Base-by-base conservation (phyloP, 23 tunicate genomes). In the Ascidia mentula region DNA sequence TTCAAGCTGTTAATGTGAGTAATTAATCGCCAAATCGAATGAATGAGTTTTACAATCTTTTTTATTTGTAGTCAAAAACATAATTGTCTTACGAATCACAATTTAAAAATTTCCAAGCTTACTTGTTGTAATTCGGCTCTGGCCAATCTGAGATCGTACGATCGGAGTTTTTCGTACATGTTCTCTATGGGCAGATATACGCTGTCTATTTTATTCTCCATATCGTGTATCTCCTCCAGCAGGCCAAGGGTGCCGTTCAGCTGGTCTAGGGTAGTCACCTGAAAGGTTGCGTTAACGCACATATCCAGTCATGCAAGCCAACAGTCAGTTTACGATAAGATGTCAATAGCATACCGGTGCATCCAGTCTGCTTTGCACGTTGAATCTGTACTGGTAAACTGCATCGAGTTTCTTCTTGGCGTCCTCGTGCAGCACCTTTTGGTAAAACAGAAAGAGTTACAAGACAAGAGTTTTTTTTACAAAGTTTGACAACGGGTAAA, bases 141-240 rank as follows among this genome's bases (percentile, higher is more conserved):
- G 15, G 97, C 97, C 32, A 91, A 46, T 60, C 97, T 39, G 20
- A 91, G 76, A 72, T 91, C 89, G 37, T 91, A 91, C 12, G 84
- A 83, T 45, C 82, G 82, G 73, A 91, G 71, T 60, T 91, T 91
- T 9, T 91, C 90, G 38, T 91, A 91, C 97, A 91, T 91, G 71
- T 59, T 84, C 59, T 93, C 98, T n/a, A 93, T 93, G 0, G 98
- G 98, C 32, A 84, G 89, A 88, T 93, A 93, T 31, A 93, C 85
- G 9, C 60, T 86, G 76, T 93, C 98, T 20, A 93, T 93, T 37
- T 93, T 93, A 46, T 93, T 93, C 40, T 93, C 98, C 93, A 93
- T 88, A 82, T 93, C 93, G 70, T 93, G 98, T 22, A 93, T 80
- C 72, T 93, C 98, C 15, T 93, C 93, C 65, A 93, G 72, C 0